Conservation (phyloP, 2,888 invertebrate genomes). For the Himalopsyche kuldschensis region DNA sequence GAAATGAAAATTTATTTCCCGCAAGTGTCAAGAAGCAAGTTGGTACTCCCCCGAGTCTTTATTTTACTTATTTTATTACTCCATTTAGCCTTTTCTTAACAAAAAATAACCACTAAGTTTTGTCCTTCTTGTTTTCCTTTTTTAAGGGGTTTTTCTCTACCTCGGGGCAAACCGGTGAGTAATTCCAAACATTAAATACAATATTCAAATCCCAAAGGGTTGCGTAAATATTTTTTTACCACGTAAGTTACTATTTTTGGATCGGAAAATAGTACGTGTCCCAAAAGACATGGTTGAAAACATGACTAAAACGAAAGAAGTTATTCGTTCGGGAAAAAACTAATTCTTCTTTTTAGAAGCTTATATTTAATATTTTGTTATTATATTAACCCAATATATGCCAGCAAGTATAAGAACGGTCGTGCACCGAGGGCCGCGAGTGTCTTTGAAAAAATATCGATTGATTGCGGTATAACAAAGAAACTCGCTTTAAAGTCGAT, state of each 20-base stretch:
- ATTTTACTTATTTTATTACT: constrained; percentile 30
- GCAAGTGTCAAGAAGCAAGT: constrained; percentile 29
- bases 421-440: too few species aligned
- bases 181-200: background rate
- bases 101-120: background rate
- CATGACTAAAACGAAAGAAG: background rate
- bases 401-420: too few species aligned
- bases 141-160: background rate
- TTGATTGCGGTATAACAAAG: too few species aligned
- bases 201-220: background rate
- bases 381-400: too few species aligned
- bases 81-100: background rate
- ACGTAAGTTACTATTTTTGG: background rate
- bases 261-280: background rate
- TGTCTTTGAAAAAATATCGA: too few species aligned
- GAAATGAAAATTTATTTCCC: constrained; percentile 39
- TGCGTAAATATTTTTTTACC: background rate
- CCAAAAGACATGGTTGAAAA: background rate
- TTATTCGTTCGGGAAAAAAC: background rate
- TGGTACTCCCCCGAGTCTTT: constrained; percentile 31
- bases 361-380: too few species aligned
- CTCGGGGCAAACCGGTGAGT: background rate
- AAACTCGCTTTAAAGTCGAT: too few species aligned
- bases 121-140: background rate
- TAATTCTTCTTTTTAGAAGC: background rate